Base-by-base conservation (phyloP, 2,888 invertebrate species). In the Poecilus cupreus region DNA sequence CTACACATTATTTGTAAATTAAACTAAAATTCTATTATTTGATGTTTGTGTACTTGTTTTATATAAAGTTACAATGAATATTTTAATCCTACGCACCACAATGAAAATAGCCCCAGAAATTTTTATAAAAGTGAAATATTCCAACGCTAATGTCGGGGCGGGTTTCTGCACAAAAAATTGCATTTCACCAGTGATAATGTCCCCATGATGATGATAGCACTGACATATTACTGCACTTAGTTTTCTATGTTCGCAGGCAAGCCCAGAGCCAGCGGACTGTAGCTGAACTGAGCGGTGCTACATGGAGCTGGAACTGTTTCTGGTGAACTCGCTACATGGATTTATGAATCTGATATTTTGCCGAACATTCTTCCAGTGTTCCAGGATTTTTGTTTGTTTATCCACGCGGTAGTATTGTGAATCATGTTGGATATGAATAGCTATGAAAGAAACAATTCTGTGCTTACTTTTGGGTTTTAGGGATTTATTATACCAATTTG, bases 181-280 rank as follows among this genome's bases (percentile, higher is more conserved):
- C 72, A 46, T 72, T 72, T 60, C 13, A 10, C 24, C 11, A 24
- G 57, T 18, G 77, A 77, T 77, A 77, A 77, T 77, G 57, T 75
- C 43, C 54, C 37, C 18, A 6, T 37, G 39, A 77, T 77, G 77
- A 77, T 77, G 77, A 77, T 77, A 77, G 39, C 57, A 60, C 77
- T 57, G 60, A 77, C 77, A 77, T 60, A 77, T 77, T 77, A 77
- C 77, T 16, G 24, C 60, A 77, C 60, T 77, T 77, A 77, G 26
- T 77, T 77, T 77, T 77, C 60, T 60, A 60, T 57, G 77, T 77
- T 54, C 76, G 54, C 26, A 6, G 74, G 13, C 57, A 3, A 20
- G 20, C 22, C 54, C 20, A 13, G 22, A 60, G 3, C 16, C 49
- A 49, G 49, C 5, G 3, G 6, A 49, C 16, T 49, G 16, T n/a